These are phyloP conservation scores for Synergus itoensis DNA, from an alignment of 2,888 invertebrate genomes.

Conservation along the genomic window DNA sequence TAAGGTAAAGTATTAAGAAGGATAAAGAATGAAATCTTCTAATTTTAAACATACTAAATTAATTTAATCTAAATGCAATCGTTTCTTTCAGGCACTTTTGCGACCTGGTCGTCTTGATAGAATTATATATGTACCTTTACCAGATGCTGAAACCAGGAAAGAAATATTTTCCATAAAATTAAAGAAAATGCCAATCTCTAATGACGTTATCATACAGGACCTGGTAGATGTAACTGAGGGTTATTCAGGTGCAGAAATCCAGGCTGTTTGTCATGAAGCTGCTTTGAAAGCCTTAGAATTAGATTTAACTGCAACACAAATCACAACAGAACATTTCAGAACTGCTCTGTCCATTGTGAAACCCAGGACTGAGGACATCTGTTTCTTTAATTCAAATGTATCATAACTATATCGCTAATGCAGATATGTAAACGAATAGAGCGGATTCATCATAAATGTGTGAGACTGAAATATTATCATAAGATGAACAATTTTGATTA, in stretches of 20 bases:
- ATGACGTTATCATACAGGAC: slow-evolving; percentile 83
- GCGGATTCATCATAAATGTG: background rate
- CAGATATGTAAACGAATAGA: background rate
- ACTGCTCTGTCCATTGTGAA: slow-evolving; percentile 85
- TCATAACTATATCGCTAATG: slow-evolving; percentile 80
- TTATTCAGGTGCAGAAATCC: slow-evolving; percentile 96
- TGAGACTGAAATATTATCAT: slow-evolving; percentile 23
- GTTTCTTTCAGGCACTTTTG: slow-evolving; percentile 84
- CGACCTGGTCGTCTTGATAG: slow-evolving; percentile 95
- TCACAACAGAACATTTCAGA: slow-evolving; percentile 86
- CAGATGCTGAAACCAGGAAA: slow-evolving; percentile 87
- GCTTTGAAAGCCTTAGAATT: slow-evolving; percentile 91
- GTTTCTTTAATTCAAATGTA: slow-evolving; percentile 86
- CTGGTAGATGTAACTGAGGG: slow-evolving; percentile 86
- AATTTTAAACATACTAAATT: background rate
- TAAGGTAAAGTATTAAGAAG: slow-evolving; percentile 78
- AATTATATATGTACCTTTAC: slow-evolving; percentile 95
- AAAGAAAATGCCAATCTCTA: slow-evolving; percentile 84
- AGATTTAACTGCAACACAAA: slow-evolving; percentile 80
- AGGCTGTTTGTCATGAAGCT: slow-evolving; percentile 95
- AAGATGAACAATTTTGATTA: slow-evolving; percentile 9
- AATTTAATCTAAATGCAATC: slow-evolving; percentile 29
- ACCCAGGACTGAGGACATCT: slow-evolving; percentile 90
- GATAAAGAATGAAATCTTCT: background rate
- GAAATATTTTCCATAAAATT: slow-evolving; percentile 92